A percentile compares a stretch with the other conserved stretches of the same genome.
Evolutionary conservation across 2,888 invertebrate genomes (phyloP).

Genomic region (Melieria crassipennis): DNA sequence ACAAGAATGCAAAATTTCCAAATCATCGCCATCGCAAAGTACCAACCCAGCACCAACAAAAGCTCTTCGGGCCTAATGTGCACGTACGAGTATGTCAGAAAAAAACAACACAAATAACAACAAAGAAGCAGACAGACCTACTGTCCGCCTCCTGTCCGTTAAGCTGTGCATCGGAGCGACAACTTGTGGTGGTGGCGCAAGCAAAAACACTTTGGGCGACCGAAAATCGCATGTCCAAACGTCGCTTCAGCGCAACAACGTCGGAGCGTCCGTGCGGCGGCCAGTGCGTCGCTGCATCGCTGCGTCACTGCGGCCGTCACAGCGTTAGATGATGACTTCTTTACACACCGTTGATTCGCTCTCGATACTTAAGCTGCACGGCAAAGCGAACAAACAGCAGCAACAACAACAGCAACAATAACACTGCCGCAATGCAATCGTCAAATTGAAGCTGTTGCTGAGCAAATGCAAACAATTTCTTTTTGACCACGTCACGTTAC

Average conservation of each 20-base stretch:
- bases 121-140: too few species aligned
- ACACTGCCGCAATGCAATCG: too few species aligned
- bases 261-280: slow-evolving; percentile 20
- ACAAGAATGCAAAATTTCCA: too few species aligned
- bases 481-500: slow-evolving; percentile 30
- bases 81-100: neutral
- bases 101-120: neutral
- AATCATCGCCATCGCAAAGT: too few species aligned
- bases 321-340: slow-evolving; percentile 37
- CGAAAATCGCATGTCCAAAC: slow-evolving; percentile 33
- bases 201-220: slow-evolving; percentile 32
- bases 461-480: slow-evolving; percentile 6
- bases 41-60: too few species aligned
- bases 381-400: too few species aligned
- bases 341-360: slow-evolving; percentile 33
- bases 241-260: slow-evolving; percentile 26
- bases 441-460: too few species aligned
- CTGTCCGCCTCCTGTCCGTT: too few species aligned
- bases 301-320: neutral
- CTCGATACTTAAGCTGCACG: neutral
- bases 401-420: too few species aligned
- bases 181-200: slow-evolving; percentile 26
- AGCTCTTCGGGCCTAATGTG: neutral
- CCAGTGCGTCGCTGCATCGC: slow-evolving; percentile 15
- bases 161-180: slow-evolving; percentile 36